Evolutionary conservation across 2,113 vertebrate species (phyloP), one percentile per base, ranked within the genome.

Genomic region (Dinomys branickii): DNA sequence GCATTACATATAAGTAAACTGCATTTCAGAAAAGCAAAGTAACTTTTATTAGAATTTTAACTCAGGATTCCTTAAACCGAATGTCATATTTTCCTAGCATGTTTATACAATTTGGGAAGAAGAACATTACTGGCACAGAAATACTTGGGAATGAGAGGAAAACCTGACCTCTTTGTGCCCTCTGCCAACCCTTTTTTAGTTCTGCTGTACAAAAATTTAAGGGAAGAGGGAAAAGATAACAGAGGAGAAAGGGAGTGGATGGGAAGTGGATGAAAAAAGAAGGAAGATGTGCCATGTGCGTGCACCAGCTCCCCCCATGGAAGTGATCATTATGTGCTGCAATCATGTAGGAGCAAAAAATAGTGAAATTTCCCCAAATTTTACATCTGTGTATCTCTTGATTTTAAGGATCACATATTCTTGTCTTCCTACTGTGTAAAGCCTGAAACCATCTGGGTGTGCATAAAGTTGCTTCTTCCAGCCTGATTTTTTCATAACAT

Each of bases 391-490:
- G 22, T 61, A 47, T 85, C 28, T 13, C 87, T 93, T 94, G 24
- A 87, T 78, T 91, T 94, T 20, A 77, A 89, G 58, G 41, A 77
- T 50, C 69, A 35, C 59, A 63, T 20, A 63, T 44, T 85, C 61
- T 77, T 93, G 81, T 30, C 35, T 7, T 95, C 47, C 58, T 85
- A 69, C 38, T 71, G 13, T 38, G 14, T 35, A 92, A 97, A 47
- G 63, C 19, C 54, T 5, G 28, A 91, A 90, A 82, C 1, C 7
- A 33, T 13, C n/a, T 71, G 83, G 30, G 38, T 59, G 5, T 88
- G 73, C 7, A 26, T 77, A 63, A 86, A 71, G 56, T 82, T 97
- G 69, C n/a, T 78, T 94, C 35, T 96, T 96, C 19, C 28, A 85
- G 24, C 19, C 35, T 85, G 58, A 88, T 63, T n/a, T 78, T 91